Evolutionary conservation across 2,113 vertebrate genomes (phyloP).

Genomic region (Beaufortia kweichowensis): DNA sequence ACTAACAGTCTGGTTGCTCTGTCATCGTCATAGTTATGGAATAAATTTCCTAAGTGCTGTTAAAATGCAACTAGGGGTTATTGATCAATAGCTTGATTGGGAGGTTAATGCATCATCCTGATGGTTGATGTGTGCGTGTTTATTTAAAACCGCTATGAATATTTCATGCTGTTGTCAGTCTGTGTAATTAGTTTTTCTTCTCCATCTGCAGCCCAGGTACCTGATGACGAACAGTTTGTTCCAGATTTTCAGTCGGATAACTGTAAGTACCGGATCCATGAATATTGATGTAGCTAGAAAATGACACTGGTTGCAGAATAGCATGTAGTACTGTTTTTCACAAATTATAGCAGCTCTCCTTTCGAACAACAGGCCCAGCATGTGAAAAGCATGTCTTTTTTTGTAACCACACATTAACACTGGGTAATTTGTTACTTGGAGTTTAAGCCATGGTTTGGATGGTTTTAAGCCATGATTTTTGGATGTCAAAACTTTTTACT

Average conservation of each 20-base stretch:
- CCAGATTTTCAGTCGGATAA: conserved; percentile 90
- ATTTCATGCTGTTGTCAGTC: not conserved
- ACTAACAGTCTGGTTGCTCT: conserved; percentile 17
- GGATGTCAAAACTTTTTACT: not conserved
- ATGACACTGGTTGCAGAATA: not conserved
- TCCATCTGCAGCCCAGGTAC: conserved; percentile 78
- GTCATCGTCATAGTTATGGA: not conserved
- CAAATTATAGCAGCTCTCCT: conserved; percentile 33
- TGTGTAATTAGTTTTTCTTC: conserved; percentile 1
- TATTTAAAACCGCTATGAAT: not conserved
- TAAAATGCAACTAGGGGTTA: not conserved
- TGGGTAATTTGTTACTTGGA: too few relatives aligned
- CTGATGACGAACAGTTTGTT: conserved; percentile 88
- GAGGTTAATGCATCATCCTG: conserved; percentile 4
- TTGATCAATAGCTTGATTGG: too few relatives aligned
- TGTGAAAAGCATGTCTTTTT: too few relatives aligned
- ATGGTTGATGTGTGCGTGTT: not conserved
- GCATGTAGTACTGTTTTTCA: conserved; percentile 24
- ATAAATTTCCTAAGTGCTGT: not conserved
- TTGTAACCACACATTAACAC: too few relatives aligned
- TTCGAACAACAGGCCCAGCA: too few relatives aligned
- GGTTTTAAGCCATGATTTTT: not conserved
- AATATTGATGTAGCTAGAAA: conserved; percentile 13
- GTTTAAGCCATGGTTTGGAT: not conserved
- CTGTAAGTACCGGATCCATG: conserved; percentile 74